phyloP scores from a whole-genome alignment of 2,797 vertebrate genomes.

The Poeciliopsis presidionis region DNA sequence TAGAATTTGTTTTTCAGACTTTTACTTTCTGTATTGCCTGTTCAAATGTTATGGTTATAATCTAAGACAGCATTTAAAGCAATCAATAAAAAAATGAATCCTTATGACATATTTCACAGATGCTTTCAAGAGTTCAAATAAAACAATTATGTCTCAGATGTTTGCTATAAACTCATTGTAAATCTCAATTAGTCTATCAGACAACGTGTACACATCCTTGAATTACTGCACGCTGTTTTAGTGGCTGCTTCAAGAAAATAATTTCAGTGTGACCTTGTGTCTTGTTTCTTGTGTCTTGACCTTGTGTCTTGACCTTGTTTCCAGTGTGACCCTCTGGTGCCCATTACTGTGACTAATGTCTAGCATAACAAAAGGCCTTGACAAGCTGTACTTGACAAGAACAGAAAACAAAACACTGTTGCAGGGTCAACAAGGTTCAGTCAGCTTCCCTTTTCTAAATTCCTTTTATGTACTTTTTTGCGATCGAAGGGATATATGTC shows the following conservation, averaged over 20 bases:
- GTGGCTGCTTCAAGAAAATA: conserved; percentile 26
- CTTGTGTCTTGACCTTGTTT: conserved; percentile 62
- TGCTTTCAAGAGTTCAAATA: not conserved
- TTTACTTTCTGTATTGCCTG: conserved; percentile 6
- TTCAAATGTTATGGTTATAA: not conserved
- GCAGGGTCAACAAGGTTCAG: not conserved
- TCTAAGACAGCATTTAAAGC: not conserved
- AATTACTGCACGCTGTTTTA: conserved; percentile 1
- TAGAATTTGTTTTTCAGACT: not conserved
- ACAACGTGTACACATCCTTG: conserved; percentile 17
- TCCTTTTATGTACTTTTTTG: not conserved
- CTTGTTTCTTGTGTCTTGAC: too few species aligned
- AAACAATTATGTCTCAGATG: not conserved
- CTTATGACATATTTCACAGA: not conserved
- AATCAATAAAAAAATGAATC: not conserved
- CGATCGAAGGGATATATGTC: not conserved
- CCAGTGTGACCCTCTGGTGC: conserved; percentile 39
- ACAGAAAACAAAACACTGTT: conserved; percentile 3
- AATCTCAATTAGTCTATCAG: not conserved
- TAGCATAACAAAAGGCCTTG: conserved; percentile 48
- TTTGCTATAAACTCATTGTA: not conserved
- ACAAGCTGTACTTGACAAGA: conserved; percentile 40
- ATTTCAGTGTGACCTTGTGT: conserved; percentile 57
- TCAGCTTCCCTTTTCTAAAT: not conserved
- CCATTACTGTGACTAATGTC: conserved; percentile 32